These are phyloP conservation scores for Psittacus erithacus DNA, from an alignment of 2,113 vertebrate genomes.

Conservation along the genomic window DNA sequence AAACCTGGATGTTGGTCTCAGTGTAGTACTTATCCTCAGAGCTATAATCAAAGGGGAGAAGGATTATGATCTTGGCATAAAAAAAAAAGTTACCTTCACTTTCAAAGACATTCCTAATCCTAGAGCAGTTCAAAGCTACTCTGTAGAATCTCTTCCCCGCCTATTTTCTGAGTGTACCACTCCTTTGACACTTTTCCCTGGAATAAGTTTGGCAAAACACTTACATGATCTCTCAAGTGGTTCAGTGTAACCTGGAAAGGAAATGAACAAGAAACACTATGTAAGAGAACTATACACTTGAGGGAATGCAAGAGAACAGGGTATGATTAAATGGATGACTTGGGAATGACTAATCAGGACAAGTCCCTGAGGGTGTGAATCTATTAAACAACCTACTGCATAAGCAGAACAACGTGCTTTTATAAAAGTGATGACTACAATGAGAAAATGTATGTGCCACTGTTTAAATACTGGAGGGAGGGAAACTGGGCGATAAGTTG, in stretches of 20 bases:
- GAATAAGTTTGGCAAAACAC: neutral
- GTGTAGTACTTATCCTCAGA: neutral
- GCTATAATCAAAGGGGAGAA: neutral
- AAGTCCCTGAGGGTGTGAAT: neutral
- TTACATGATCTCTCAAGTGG: neutral
- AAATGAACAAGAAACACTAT: neutral
- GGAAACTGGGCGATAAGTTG: neutral
- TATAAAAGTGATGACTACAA: neutral
- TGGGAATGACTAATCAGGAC: constrained; percentile 34
- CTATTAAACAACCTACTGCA: neutral
- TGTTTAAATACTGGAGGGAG: neutral
- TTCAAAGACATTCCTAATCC: neutral
- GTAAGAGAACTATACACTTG: neutral
- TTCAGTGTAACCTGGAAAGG: constrained; percentile 38
- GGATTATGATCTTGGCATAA: neutral
- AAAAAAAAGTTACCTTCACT: neutral
- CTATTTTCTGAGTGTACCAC: neutral
- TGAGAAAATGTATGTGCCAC: neutral
- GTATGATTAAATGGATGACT: neutral
- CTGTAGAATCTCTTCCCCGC: neutral
- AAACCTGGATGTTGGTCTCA: neutral
- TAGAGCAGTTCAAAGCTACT: neutral
- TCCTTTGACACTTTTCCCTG: neutral
- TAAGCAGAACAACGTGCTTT: neutral
- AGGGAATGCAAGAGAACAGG: neutral